phyloP scores from a whole-genome alignment of 2,113 vertebrate species.

The Daubentonia madagascariensis region DNA sequence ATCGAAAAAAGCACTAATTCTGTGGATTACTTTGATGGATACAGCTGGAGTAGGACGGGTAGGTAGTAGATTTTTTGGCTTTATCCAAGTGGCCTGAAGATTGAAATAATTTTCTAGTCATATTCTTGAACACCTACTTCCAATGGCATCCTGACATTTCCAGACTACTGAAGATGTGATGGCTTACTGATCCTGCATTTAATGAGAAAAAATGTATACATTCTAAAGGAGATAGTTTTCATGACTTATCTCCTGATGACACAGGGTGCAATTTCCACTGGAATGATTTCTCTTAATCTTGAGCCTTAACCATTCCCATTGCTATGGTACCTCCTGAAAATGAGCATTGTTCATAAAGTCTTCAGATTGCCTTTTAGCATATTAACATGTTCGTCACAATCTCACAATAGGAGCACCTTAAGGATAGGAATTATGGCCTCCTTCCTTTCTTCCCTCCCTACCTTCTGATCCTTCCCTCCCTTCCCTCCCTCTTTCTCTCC shows the following conservation, averaged over 20 bases:
- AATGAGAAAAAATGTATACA: background rate
- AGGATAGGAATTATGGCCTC: background rate
- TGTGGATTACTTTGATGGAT: background rate
- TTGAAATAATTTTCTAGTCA: slow-evolving; percentile 21
- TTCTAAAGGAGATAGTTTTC: background rate
- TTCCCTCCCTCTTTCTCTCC: fast-evolving
- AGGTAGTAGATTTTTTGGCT: background rate
- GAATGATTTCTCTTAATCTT: background rate
- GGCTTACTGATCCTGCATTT: background rate
- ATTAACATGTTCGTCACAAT: background rate
- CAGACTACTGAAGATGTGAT: background rate
- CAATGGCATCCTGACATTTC: background rate
- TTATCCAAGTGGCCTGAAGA: background rate
- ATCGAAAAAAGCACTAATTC: background rate
- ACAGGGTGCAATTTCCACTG: background rate
- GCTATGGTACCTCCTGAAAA: background rate
- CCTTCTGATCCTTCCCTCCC: background rate
- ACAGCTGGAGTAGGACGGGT: background rate
- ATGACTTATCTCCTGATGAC: background rate
- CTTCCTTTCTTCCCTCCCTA: background rate
- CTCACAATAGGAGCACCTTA: background rate
- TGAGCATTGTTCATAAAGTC: background rate
- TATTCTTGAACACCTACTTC: background rate
- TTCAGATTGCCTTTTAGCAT: background rate
- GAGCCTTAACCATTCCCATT: background rate